These are phyloP conservation scores for Phasia obesa DNA, from an alignment of 2,888 invertebrate species.

Conservation along the genomic window DNA sequence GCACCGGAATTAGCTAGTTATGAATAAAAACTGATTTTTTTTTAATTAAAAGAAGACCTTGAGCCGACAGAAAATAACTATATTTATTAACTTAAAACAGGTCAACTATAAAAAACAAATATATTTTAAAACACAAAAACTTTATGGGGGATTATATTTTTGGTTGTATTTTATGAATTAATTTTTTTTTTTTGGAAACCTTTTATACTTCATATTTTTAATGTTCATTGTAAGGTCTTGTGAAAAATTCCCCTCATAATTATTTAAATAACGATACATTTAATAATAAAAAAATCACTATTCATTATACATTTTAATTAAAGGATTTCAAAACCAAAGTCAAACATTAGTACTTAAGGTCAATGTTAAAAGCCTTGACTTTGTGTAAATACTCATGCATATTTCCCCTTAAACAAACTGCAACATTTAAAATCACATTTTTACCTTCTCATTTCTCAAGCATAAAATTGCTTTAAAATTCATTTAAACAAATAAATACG, in stretches of 20 bases:
- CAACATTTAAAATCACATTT: constrained; percentile 27
- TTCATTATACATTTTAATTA: constrained; percentile 15
- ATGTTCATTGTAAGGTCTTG: too few species aligned
- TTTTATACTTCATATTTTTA: too few species aligned
- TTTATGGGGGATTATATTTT: too few species aligned
- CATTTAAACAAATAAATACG: constrained; percentile 22
- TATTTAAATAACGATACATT: constrained; percentile 1
- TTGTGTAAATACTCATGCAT: constrained; percentile 13
- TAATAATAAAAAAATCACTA: not conserved
- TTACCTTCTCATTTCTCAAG: constrained; percentile 43
- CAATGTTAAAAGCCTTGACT: constrained; percentile 45
- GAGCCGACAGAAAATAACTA: too few species aligned
- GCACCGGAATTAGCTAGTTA: too few species aligned
- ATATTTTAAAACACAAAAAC: too few species aligned
- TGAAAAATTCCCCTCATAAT: not conserved
- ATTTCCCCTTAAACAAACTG: constrained; percentile 25
- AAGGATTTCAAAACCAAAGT: constrained; percentile 35
- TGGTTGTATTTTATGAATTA: too few species aligned
- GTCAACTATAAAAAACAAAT: too few species aligned
- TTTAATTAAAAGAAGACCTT: too few species aligned
- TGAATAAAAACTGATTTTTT: too few species aligned
- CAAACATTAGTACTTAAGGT: constrained; percentile 5
- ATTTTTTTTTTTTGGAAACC: too few species aligned
- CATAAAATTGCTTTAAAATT: constrained; percentile 34
- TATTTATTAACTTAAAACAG: too few species aligned